Percentiles rank a stretch among this genome's conserved stretches.
phyloP scores from a whole-genome alignment of 53 echinoderm and acorn worm species.

The Holothuria leucospilota region DNA sequence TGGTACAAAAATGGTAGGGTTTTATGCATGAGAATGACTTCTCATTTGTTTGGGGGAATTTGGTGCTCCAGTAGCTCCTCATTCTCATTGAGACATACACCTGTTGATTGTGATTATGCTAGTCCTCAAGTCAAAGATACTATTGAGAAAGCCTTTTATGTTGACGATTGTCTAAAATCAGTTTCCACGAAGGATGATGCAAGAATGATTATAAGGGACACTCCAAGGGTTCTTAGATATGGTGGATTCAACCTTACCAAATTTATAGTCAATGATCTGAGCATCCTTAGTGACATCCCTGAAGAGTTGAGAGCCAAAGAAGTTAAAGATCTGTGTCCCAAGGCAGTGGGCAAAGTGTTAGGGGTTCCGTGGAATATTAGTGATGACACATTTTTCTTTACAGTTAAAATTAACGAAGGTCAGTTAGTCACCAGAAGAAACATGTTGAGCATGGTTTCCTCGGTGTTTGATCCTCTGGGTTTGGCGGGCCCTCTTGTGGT shows the following conservation, averaged over 20 bases:
- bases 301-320: neutral
- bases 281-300: slow-evolving; percentile 38
- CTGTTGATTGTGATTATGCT: neutral
- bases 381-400: slow-evolving; percentile 43
- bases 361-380: slow-evolving; percentile 50
- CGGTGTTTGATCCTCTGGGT: slow-evolving; percentile 60
- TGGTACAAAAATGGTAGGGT: neutral
- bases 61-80: slow-evolving; percentile 6
- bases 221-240: slow-evolving; percentile 38
- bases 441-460: slow-evolving; percentile 19
- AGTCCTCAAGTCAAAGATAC: neutral
- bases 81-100: neutral
- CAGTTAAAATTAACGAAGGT: neutral
- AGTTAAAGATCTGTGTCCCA: neutral
- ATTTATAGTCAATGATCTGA: slow-evolving; percentile 35
- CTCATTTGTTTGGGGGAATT: slow-evolving; percentile 11
- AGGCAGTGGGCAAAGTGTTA: neutral
- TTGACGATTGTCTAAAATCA: slow-evolving; percentile 39
- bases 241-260: slow-evolving; percentile 35
- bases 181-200: slow-evolving; percentile 26
- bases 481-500: slow-evolving; percentile 23
- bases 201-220: slow-evolving; percentile 21
- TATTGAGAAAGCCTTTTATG: slow-evolving; percentile 20
- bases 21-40: slow-evolving; percentile 1
- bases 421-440: too few relatives aligned